phyloP scores from a whole-genome alignment of 2,113 vertebrate species.

The Cyprinus carpio region DNA sequence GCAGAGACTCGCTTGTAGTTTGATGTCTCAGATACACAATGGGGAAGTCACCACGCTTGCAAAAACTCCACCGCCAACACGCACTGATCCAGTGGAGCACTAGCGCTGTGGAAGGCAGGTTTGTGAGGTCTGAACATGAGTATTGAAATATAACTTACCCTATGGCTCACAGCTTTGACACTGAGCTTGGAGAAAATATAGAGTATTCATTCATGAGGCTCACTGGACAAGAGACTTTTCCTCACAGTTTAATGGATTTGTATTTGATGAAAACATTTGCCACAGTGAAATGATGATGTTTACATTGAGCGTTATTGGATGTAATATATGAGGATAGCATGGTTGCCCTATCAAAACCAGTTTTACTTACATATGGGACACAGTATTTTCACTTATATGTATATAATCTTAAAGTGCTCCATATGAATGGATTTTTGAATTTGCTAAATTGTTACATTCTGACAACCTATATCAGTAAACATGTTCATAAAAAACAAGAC shows the following conservation, averaged over 20 bases:
- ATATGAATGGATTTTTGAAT: not conserved
- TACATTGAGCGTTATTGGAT: not conserved
- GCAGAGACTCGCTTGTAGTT: constrained; percentile 77
- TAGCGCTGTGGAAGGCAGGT: not conserved
- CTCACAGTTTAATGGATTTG: not conserved
- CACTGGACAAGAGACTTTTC: not conserved
- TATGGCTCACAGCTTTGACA: not conserved
- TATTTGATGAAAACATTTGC: not conserved
- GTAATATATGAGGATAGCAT: not conserved
- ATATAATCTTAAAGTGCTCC: not conserved
- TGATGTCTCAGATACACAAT: constrained; percentile 55
- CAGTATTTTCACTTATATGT: not conserved
- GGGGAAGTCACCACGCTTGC: too few relatives aligned
- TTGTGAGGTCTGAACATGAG: not conserved
- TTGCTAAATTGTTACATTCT: not conserved
- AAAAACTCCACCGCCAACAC: not conserved
- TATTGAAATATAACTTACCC: not conserved
- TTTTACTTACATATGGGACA: too few relatives aligned
- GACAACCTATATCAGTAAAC: too few relatives aligned
- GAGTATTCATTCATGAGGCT: too few relatives aligned
- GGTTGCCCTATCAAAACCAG: too few relatives aligned
- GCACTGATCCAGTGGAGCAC: not conserved
- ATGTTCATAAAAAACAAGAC: too few relatives aligned
- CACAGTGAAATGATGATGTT: not conserved
- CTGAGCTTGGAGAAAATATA: not conserved